Conservation (phyloP, 2,888 invertebrate genomes). For the Orthonychiurus folsomi region DNA sequence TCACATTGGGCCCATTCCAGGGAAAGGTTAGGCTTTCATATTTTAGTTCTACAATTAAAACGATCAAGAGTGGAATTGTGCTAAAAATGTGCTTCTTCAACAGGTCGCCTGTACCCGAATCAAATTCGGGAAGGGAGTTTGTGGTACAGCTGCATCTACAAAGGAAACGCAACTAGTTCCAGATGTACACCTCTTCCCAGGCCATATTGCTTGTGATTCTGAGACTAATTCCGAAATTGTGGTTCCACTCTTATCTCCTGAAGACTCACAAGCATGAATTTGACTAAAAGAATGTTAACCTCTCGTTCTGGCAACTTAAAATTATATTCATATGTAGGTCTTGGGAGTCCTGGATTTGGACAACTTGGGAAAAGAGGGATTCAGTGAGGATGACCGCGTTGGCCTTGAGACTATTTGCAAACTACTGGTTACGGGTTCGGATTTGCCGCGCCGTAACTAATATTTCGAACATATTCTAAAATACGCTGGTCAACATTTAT, state of each 20-base stretch:
- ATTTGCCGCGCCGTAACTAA: background rate
- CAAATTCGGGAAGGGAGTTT: constrained; percentile 34
- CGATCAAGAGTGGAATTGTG: too few species aligned
- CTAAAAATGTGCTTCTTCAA: background rate
- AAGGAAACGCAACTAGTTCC: constrained; percentile 29
- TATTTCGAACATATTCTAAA: too few species aligned
- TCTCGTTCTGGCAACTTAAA: constrained; percentile 1
- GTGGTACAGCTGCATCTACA: constrained; percentile 29
- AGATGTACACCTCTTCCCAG: constrained; percentile 33
- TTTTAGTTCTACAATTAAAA: too few species aligned
- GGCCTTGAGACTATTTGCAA: constrained; percentile 25
- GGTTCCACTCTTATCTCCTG: constrained; percentile 23
- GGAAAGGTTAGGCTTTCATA: constrained; percentile 27
- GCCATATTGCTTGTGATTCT: constrained; percentile 36
- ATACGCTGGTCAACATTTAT: too few species aligned
- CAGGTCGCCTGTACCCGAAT: constrained; percentile 36
- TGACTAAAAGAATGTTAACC: background rate
- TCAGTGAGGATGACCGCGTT: constrained; percentile 26
- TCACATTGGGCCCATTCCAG: constrained; percentile 36
- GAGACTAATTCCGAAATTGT: constrained; percentile 34
- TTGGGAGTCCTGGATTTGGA: constrained; percentile 37
- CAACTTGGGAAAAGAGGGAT: constrained; percentile 18
- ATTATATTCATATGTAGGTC: constrained; percentile 14
- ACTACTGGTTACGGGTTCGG: background rate
- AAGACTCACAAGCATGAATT: background rate